Conservation (phyloP, 2,113 vertebrate species). For the Brachyhypopomus occidentalis region DNA sequence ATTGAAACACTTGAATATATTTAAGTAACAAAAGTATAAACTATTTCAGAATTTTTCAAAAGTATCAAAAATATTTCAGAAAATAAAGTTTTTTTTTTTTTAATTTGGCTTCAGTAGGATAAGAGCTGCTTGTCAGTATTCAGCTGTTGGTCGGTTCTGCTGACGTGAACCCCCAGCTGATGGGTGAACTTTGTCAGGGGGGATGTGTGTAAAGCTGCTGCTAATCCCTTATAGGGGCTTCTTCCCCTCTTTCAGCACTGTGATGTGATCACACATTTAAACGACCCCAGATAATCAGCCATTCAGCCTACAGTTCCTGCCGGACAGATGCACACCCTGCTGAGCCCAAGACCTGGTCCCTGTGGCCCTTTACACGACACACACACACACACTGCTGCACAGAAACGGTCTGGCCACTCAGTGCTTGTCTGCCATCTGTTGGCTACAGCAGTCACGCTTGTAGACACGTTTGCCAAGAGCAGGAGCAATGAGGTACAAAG, state of each 20-base stretch:
- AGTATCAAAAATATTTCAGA: too few relatives aligned
- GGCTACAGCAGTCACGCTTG: conserved; percentile 45
- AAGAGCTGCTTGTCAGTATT: too few relatives aligned
- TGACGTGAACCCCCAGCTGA: too few relatives aligned
- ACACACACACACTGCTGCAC: background rate
- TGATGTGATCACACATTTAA: conserved; percentile 28
- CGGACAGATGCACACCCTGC: conserved; percentile 55
- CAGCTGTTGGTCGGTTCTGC: too few relatives aligned
- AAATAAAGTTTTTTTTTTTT: too few relatives aligned
- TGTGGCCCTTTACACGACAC: conserved; percentile 6
- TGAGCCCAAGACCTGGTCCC: conserved; percentile 41
- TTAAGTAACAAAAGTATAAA: too few relatives aligned
- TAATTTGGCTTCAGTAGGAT: too few relatives aligned
- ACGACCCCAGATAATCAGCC: conserved; percentile 36
- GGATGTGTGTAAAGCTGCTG: too few relatives aligned
- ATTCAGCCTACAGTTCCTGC: conserved; percentile 42
- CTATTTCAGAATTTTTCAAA: too few relatives aligned
- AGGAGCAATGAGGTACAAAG: background rate
- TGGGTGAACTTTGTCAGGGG: too few relatives aligned
- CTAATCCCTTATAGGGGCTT: too few relatives aligned
- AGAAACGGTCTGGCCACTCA: conserved; percentile 19
- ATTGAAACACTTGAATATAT: too few relatives aligned
- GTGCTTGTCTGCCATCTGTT: conserved; percentile 67
- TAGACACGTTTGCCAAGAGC: conserved; percentile 49
- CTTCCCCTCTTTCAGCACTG: background rate